Conservation (phyloP, 1,140 invertebrate genomes). For the Globodera rostochiensis region DNA sequence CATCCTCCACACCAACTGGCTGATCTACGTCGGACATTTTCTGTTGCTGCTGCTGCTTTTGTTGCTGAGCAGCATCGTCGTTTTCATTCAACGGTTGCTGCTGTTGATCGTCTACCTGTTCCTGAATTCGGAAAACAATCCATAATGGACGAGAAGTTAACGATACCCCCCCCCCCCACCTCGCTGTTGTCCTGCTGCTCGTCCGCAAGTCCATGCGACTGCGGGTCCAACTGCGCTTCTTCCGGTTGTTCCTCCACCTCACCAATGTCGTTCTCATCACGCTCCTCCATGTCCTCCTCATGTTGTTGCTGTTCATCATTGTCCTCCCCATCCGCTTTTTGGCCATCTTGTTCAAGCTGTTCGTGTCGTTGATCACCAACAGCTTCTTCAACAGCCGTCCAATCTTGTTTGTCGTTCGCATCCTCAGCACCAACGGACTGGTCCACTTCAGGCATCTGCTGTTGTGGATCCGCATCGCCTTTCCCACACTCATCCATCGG, state of each 20-base stretch:
- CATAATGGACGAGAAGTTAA: no score
- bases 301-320: constrained; percentile 33
- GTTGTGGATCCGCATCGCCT: no score
- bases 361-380: constrained; percentile 68
- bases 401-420: constrained; percentile 67
- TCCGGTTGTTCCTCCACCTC: constrained; percentile 36
- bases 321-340: constrained; percentile 23
- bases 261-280: constrained; percentile 42
- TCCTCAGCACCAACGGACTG: constrained; percentile 68
- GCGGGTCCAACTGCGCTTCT: constrained; percentile 34
- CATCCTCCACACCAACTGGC: no score
- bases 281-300: constrained; percentile 45
- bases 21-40: not conserved
- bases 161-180: no score
- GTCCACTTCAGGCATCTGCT: no score
- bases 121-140: no score
- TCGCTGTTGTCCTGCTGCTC: not conserved
- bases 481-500: not conserved
- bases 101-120: not conserved
- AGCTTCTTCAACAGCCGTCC: constrained; percentile 67
- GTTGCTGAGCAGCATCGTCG: not conserved
- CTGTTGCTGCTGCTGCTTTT: constrained; percentile 8
- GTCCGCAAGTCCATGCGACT: not conserved
- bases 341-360: constrained; percentile 67
- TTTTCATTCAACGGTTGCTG: not conserved